Percentiles rank a stretch among this genome's conserved stretches.
Evolutionary conservation across 2,797 vertebrate genomes (phyloP).

Genomic region (Melanotaenia nigrans): DNA sequence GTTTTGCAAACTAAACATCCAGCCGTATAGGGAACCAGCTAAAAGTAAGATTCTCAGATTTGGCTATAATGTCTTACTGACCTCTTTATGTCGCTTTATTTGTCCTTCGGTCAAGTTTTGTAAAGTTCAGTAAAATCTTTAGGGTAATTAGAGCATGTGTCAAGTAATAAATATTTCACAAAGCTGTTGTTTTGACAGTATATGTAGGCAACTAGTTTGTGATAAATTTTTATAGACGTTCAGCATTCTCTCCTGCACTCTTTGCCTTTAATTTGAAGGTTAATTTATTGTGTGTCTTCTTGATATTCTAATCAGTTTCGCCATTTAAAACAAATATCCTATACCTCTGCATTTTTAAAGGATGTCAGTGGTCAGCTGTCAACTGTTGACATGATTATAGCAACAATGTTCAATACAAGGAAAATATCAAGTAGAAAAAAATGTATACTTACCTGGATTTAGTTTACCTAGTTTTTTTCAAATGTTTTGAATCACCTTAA

Average conservation of each 20-base stretch:
- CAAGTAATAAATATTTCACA: neutral
- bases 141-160: neutral
- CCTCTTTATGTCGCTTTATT: constrained; percentile 13
- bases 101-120: neutral
- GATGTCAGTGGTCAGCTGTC: neutral
- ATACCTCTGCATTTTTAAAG: neutral
- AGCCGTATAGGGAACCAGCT: neutral
- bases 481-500: too few species aligned
- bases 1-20: neutral
- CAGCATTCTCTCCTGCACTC: neutral
- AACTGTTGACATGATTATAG: too few species aligned
- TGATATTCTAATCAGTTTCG: neutral
- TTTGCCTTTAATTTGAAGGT: neutral
- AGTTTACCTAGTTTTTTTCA: neutral
- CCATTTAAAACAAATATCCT: neutral
- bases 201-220: neutral
- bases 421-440: neutral
- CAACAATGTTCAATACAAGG: too few species aligned
- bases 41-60: constrained; percentile 3
- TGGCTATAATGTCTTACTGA: constrained; percentile 9
- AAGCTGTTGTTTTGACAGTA: neutral
- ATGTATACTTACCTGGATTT: neutral
- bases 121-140: neutral
- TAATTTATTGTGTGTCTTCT: neutral
- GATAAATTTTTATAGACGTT: neutral